Evolutionary conservation across 2,113 vertebrate species (phyloP), one percentile per base, ranked within the genome.

Genomic region (Reinhardtius hippoglossoides): DNA sequence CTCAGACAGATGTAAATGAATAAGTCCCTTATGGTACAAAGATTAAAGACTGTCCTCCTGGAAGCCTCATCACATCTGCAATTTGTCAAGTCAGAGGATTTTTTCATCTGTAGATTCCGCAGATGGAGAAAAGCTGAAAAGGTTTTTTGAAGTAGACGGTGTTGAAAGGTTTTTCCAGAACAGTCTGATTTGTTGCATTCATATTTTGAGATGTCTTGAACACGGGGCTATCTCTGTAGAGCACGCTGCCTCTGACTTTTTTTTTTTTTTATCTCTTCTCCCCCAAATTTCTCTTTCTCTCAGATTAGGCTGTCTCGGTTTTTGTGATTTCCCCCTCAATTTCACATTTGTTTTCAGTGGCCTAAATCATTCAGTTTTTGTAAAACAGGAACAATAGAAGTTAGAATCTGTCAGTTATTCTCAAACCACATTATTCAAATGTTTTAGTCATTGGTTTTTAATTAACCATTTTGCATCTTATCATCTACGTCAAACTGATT

Each of bases 91-190:
- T 75, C 52, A 26, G 21, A 48, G 23, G 0, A 46, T 20, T 66
- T 50, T 59, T 58, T 56, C 16, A 58, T 69, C 10, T 31, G 9
- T 16, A 81, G 76, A 79, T 74, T 31, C 52, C 63, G 48, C 23
- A 59, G 78, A 82, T 74, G 79, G 59, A 18, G 31, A 63, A 72
- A 58, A 76, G 67, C 64, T 74, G 64, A 76, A 67, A 24, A n/a
- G 1, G 2, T 52, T 52, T 44, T 70, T 74, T 81, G 14, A 52
- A 65, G 23, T 52, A 12, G 66, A 60, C 15, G 0, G 4, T 15
- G 46, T 23, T 64, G 46, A 57, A 71, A 66, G 59, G 35, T 57
- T 70, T 64, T 60, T 59, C 62, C 37, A 31, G 55, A 74, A 67
- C 12, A 42, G 56, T 58, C 52, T 44, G 26, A 73, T 74, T 48